Evolutionary conservation across 92 coral and sea anemone species (phyloP).

Genomic region (Zoanthus sansibaricus): DNA sequence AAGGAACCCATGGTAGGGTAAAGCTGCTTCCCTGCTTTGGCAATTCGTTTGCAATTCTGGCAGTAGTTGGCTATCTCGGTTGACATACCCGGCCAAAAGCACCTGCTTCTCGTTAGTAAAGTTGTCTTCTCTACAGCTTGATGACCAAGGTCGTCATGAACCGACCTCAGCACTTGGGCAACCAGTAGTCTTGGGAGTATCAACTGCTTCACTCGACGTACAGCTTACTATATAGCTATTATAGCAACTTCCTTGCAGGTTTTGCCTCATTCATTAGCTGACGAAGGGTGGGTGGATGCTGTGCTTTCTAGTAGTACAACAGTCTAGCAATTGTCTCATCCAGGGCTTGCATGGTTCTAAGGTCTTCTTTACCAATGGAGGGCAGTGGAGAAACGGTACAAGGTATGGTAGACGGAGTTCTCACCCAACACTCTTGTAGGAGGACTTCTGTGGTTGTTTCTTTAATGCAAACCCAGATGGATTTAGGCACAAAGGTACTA

Average conservation of each 20-base stretch:
- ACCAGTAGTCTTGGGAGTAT: constrained; percentile 63
- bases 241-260: constrained; percentile 53
- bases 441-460: too few relatives aligned
- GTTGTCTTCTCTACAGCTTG: constrained; percentile 60
- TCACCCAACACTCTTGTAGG: too few relatives aligned
- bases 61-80: constrained; percentile 59
- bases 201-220: constrained; percentile 51
- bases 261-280: constrained; percentile 62
- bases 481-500: too few relatives aligned
- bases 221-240: constrained; percentile 11
- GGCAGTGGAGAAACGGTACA: constrained; percentile 43
- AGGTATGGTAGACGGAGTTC: too few relatives aligned
- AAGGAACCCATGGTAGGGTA: constrained; percentile 68
- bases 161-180: constrained; percentile 43
- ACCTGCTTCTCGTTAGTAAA: constrained; percentile 38
- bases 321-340: constrained; percentile 56
- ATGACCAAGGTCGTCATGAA: constrained; percentile 73
- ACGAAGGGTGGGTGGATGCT: constrained; percentile 64
- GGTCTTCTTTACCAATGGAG: constrained; percentile 35
- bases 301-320: constrained; percentile 56
- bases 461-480: too few relatives aligned
- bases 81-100: constrained; percentile 64
- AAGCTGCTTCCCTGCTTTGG: constrained; percentile 72
- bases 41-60: constrained; percentile 52
- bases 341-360: constrained; percentile 44